Percentiles rank a stretch among this genome's conserved stretches.
These are phyloP conservation scores for Agrochola macilenta DNA, from an alignment of 2,888 invertebrate species.

Conservation along the genomic window DNA sequence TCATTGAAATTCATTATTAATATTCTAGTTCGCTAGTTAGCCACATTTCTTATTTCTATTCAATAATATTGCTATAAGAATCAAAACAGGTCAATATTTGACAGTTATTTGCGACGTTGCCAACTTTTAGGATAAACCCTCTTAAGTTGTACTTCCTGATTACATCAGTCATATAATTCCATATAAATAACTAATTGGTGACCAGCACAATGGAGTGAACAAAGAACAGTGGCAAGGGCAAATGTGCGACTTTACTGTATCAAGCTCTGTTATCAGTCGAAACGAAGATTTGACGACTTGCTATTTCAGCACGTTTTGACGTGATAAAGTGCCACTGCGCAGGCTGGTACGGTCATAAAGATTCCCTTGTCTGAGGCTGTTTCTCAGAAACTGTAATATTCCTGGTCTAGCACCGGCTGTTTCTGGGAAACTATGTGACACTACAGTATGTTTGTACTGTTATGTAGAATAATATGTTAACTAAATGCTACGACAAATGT, in stretches of 20 bases:
- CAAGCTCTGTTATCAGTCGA: conserved; percentile 33
- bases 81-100: no score
- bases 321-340: not conserved
- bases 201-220: conserved; percentile 17
- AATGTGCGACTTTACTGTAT: conserved; percentile 20
- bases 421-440: not conserved
- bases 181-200: conserved; percentile 13
- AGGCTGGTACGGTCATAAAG: conserved; percentile 4
- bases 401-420: not conserved
- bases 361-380: not conserved
- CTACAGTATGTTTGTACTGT: not conserved
- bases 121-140: no score
- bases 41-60: no score
- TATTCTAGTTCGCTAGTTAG: no score
- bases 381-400: not conserved
- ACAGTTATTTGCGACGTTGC: no score
- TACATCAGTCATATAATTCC: conserved; percentile 13
- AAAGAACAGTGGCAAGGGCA: conserved; percentile 33
- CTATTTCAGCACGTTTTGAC: conserved; percentile 33
- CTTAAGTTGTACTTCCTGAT: conserved; percentile 21
- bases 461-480: not conserved
- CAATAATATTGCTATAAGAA: no score
- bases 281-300: conserved; percentile 32
- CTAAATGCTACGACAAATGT: not conserved
- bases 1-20: no score